Evolutionary conservation across 35 echinoderm and acorn worm species (phyloP), one percentile per base, ranked within the genome.

Genomic region (Hemicentrotus pulcherrimus): DNA sequence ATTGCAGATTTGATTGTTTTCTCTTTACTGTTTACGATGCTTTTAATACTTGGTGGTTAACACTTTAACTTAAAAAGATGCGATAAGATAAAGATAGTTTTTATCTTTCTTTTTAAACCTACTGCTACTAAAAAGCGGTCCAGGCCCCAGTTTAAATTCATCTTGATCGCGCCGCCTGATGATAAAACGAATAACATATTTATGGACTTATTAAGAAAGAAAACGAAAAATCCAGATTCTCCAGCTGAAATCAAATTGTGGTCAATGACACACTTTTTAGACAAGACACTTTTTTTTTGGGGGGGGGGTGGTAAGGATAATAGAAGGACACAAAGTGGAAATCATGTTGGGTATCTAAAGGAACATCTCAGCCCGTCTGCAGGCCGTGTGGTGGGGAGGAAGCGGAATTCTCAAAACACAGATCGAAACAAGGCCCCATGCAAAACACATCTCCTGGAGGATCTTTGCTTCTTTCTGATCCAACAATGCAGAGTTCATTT

Each of bases 371-470:
- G 15, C 65, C 7, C 65, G 65, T 78, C 65, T 78, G 65, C 28
- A 78, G 65, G 24, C 22, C 22, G 65, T 78, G 65, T 78, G 65
- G 65, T 30, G 28, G 19, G 28, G 65, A 78, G 65, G 65, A 78
- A 78, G 65, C 65, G 65, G 65, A 78, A 78, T 78, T 78, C 65
- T 78, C 65, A 78, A 78, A 78, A 28, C 65, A 78, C 65, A 78
- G 65, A 78, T 78, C 65, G 65, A 78, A 78, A 78, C 65, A 78
- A 78, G 65, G 15, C 28, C 65, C 65, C 65, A 78, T 78, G 65
- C 65, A 78, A 78, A 78, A 78, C 65, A n/a, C 65, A 78, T 78
- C 65, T 78, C 22, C 28, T 78, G 65, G 7, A 78, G 65, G 22
- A 78, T 78, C 65, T 78, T n/a, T 15, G 19, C 65, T 78, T 78